A percentile compares a stretch with the other conserved stretches of the same genome.
These are phyloP conservation scores for Girardinichthys multiradiatus DNA, from an alignment of 2,113 vertebrate species.

Conservation along the genomic window DNA sequence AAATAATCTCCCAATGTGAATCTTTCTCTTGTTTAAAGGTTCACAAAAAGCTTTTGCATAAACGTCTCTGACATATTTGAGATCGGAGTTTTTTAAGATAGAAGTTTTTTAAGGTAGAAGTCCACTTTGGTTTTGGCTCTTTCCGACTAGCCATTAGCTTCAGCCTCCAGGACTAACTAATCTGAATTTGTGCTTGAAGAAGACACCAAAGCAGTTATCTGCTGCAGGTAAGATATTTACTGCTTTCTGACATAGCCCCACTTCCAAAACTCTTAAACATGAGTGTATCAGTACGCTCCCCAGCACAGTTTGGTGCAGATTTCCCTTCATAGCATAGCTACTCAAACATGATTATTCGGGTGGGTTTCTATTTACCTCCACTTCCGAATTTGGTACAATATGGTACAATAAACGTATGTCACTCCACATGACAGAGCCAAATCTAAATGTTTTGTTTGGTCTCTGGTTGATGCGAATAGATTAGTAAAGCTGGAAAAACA, in stretches of 20 bases:
- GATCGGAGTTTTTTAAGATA: background rate
- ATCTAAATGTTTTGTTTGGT: slow-evolving; percentile 44
- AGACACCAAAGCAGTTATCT: too few relatives aligned
- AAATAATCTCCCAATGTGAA: background rate
- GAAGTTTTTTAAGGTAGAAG: background rate
- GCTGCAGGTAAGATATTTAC: background rate
- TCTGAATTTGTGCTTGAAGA: too few relatives aligned
- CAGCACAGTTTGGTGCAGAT: slow-evolving; percentile 38
- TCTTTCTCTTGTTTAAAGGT: background rate
- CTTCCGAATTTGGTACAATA: slow-evolving; percentile 48
- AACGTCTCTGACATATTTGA: background rate
- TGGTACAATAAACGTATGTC: slow-evolving; percentile 48
- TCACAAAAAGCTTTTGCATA: background rate
- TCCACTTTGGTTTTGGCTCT: background rate
- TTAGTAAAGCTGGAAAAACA: slow-evolving; percentile 53
- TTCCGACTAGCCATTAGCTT: background rate
- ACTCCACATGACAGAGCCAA: slow-evolving; percentile 42
- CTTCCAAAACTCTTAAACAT: background rate
- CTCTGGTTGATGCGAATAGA: slow-evolving; percentile 49
- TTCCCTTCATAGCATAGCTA: slow-evolving; percentile 49
- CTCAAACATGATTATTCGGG: slow-evolving; percentile 29
- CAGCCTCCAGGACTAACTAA: background rate
- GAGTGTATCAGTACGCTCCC: slow-evolving; percentile 28
- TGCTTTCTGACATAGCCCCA: background rate
- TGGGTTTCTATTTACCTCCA: slow-evolving; percentile 42